Evolutionary conservation across 2,888 invertebrate genomes (phyloP).

Genomic region (Tachystola acroxantha): DNA sequence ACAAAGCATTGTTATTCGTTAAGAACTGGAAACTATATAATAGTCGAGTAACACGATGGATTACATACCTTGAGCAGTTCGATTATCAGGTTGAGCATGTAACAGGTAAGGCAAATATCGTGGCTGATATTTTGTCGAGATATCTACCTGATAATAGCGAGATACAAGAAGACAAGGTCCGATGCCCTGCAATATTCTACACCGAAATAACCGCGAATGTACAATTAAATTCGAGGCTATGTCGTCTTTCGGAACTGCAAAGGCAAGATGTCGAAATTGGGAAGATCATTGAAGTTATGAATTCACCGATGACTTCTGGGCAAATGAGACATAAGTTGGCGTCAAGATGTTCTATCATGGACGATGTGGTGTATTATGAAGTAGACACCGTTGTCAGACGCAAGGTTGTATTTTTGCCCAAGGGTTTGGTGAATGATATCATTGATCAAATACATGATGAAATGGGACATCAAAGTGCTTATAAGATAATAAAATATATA

Average conservation of each 20-base stretch:
- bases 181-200: constrained; percentile 10
- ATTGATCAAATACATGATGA: constrained; percentile 15
- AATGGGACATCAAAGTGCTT: constrained; percentile 21
- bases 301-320: neutral
- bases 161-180: constrained; percentile 13
- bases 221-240: neutral
- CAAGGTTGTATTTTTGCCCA: constrained; percentile 10
- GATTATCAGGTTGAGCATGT: constrained; percentile 18
- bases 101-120: constrained; percentile 12
- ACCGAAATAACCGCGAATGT: constrained; percentile 5
- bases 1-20: constrained; percentile 19
- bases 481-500: constrained; percentile 17
- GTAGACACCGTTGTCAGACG: neutral
- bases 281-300: constrained; percentile 1
- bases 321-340: neutral
- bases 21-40: constrained; percentile 21
- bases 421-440: constrained; percentile 3
- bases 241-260: constrained; percentile 5
- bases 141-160: constrained; percentile 8
- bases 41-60: constrained; percentile 18
- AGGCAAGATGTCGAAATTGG: constrained; percentile 7
- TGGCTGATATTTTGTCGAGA: constrained; percentile 14
- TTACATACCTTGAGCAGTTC: constrained; percentile 19
- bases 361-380: neutral
- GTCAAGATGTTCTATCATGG: neutral